Evolutionary conservation across 2,113 vertebrate genomes (phyloP).

Genomic region (Myanophis thanlyinensis): DNA sequence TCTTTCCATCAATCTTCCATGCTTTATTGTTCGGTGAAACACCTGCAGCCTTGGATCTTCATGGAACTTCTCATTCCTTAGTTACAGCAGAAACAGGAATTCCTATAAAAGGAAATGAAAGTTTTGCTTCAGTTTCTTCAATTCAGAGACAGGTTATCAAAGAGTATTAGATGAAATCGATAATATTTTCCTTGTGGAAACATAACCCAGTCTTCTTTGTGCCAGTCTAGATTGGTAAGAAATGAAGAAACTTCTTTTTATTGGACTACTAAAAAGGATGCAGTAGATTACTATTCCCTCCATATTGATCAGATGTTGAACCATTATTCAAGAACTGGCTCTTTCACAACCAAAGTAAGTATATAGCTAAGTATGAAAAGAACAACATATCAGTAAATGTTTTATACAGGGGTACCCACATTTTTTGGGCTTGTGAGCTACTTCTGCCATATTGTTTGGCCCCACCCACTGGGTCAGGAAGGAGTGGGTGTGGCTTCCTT

Average conservation of each 20-base stretch:
- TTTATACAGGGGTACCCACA: too few species aligned
- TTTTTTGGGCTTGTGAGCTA: too few species aligned
- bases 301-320: slow-evolving; percentile 59
- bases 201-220: slow-evolving; percentile 12
- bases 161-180: not conserved
- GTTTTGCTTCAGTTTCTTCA: not conserved
- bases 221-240: slow-evolving; percentile 61
- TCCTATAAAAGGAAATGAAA: not conserved
- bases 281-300: slow-evolving; percentile 43
- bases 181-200: not conserved
- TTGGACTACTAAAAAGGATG: slow-evolving; percentile 60
- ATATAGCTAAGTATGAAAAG: not conserved
- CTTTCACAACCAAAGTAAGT: slow-evolving; percentile 66
- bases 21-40: not conserved
- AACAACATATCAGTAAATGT: not conserved
- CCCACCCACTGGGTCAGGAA: too few species aligned
- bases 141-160: not conserved
- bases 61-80: not conserved
- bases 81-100: not conserved
- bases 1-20: not conserved
- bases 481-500: too few species aligned
- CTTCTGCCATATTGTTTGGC: too few species aligned
- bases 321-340: slow-evolving; percentile 42
- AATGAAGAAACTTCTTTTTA: slow-evolving; percentile 52
- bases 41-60: not conserved